Conservation (phyloP, 2,888 invertebrate genomes). For the Sphaeridia pumilis region DNA sequence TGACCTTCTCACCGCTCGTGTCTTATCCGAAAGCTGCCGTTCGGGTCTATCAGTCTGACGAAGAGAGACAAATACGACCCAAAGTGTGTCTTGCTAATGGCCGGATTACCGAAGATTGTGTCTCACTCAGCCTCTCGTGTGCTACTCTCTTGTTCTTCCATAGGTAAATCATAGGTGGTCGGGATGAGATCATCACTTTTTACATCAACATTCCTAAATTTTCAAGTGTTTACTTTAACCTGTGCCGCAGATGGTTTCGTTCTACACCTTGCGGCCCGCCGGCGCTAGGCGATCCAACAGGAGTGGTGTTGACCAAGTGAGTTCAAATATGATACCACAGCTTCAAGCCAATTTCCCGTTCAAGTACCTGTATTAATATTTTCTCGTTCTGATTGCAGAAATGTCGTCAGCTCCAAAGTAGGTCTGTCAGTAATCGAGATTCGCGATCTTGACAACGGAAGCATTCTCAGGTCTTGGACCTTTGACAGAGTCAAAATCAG, state of each 20-base stretch:
- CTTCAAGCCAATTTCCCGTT: not conserved
- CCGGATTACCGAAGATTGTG: conserved; percentile 26
- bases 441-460: conserved; percentile 47
- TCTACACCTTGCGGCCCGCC: conserved; percentile 12
- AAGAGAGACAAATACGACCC: conserved; percentile 22
- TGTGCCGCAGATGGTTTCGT: conserved; percentile 11
- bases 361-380: not conserved
- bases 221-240: not conserved
- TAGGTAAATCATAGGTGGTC: conserved; percentile 41
- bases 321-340: not conserved
- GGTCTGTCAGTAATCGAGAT: conserved; percentile 57
- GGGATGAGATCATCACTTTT: not conserved
- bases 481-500: conserved; percentile 41
- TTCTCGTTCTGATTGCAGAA: conserved; percentile 38
- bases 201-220: not conserved
- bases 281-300: conserved; percentile 4
- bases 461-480: conserved; percentile 53
- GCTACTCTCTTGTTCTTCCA: conserved; percentile 54
- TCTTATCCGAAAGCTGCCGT: conserved; percentile 27
- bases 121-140: conserved; percentile 40
- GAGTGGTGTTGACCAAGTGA: conserved; percentile 9
- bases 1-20: conserved; percentile 52
- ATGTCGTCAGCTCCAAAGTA: conserved; percentile 51
- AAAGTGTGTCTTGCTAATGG: conserved; percentile 26
- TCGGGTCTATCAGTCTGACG: conserved; percentile 19